These are phyloP conservation scores for Stegastes partitus DNA, from an alignment of 2,113 vertebrate genomes.

Conservation along the genomic window DNA sequence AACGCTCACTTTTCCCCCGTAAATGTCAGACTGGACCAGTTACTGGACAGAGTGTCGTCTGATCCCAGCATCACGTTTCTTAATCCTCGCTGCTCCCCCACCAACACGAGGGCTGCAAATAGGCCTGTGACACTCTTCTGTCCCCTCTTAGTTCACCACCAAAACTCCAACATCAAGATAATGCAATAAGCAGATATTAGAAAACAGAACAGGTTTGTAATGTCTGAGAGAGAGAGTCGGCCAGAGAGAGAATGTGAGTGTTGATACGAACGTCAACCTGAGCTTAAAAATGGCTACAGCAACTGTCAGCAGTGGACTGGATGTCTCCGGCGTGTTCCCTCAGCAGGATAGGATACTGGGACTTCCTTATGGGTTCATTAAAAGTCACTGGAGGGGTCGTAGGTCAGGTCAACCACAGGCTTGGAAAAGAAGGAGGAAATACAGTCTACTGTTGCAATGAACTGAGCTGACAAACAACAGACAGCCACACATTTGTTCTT, in stretches of 20 bases:
- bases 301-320: conserved; percentile 46
- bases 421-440: conserved; percentile 13
- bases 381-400: conserved; percentile 43
- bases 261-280: conserved; percentile 33
- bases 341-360: conserved; percentile 10
- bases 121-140: no score
- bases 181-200: no score
- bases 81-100: no score
- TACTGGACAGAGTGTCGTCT: background rate
- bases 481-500: background rate
- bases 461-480: background rate
- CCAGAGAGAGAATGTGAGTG: conserved; percentile 13
- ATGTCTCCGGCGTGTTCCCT: conserved; percentile 34
- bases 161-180: no score
- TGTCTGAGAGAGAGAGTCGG: background rate
- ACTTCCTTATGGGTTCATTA: conserved; percentile 33
- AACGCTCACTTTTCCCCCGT: background rate
- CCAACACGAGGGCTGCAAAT: background rate
- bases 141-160: no score
- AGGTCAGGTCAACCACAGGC: conserved; percentile 36
- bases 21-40: background rate
- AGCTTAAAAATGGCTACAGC: conserved; percentile 58
- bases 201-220: no score
- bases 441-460: background rate
- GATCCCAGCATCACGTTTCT: background rate